These are phyloP conservation scores for Podabrus alpinus DNA, from an alignment of 2,888 invertebrate species.

Conservation along the genomic window DNA sequence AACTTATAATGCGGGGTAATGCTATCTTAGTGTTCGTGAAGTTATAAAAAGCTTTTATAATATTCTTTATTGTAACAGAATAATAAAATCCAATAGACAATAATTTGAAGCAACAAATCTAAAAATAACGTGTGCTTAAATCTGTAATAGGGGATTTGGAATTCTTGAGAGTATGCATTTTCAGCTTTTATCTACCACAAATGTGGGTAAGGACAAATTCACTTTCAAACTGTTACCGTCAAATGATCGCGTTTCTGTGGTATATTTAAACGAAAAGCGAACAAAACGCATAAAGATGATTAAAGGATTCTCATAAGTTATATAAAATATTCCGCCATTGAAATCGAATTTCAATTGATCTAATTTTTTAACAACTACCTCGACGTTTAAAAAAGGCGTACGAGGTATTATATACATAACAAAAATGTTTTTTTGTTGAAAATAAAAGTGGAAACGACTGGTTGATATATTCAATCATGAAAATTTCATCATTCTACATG, in stretches of 20 bases:
- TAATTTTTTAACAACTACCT: neutral
- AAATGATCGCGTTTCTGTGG: constrained; percentile 7
- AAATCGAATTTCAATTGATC: neutral
- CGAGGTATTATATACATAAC: neutral
- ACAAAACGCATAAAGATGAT: constrained; percentile 16
- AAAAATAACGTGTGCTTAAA: constrained; percentile 8
- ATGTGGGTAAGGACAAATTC: constrained; percentile 23
- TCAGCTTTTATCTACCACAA: constrained; percentile 23
- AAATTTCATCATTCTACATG: neutral
- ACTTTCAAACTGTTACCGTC: constrained; percentile 19
- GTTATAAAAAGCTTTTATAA: neutral
- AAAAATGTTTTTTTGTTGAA: neutral
- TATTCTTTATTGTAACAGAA: neutral
- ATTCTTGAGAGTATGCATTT: constrained; percentile 22
- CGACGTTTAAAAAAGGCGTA: neutral
- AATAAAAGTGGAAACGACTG: neutral
- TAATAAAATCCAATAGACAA: constrained; percentile 4
- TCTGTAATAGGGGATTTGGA: constrained; percentile 19
- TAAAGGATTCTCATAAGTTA: constrained; percentile 12
- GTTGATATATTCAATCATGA: neutral
- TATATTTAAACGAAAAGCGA: constrained; percentile 4
- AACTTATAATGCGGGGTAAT: neutral
- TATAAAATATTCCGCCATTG: neutral
- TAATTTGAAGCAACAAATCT: constrained; percentile 16
- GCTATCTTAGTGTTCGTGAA: neutral